Conservation (phyloP, 2,797 vertebrate species). For the Vireo griseus region DNA sequence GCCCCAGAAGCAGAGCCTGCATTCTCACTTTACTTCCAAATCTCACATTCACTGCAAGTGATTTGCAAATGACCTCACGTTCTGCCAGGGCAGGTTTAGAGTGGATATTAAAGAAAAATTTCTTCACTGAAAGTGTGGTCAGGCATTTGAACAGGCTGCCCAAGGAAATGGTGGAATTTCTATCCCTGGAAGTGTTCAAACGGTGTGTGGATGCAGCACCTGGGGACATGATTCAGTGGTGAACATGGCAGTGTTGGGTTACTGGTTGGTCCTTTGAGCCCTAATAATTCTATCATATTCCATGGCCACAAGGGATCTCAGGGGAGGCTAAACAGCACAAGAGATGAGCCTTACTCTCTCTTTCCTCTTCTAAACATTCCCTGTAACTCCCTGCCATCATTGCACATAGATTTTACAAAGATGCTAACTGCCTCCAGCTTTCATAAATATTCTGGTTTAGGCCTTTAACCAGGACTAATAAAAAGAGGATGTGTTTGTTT, state of each 20-base stretch:
- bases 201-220: neutral
- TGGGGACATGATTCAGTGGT: neutral
- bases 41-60: neutral
- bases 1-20: neutral
- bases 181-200: neutral
- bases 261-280: neutral
- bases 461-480: slow-evolving; percentile 58
- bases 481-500: slow-evolving; percentile 23
- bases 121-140: fast-evolving
- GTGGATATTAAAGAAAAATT: neutral
- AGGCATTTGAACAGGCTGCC: neutral
- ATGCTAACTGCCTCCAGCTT: slow-evolving; percentile 49
- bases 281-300: neutral
- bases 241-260: neutral
- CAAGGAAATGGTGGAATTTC: neutral
- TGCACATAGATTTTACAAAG: slow-evolving; percentile 43
- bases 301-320: fast-evolving
- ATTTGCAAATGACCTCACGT: neutral
- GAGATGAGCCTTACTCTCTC: neutral
- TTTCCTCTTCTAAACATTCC: neutral
- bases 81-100: neutral
- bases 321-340: neutral
- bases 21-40: neutral
- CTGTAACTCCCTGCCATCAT: neutral
- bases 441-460: slow-evolving; percentile 53